phyloP scores from a whole-genome alignment of 2,113 vertebrate genomes.

The Sorex araneus region DNA sequence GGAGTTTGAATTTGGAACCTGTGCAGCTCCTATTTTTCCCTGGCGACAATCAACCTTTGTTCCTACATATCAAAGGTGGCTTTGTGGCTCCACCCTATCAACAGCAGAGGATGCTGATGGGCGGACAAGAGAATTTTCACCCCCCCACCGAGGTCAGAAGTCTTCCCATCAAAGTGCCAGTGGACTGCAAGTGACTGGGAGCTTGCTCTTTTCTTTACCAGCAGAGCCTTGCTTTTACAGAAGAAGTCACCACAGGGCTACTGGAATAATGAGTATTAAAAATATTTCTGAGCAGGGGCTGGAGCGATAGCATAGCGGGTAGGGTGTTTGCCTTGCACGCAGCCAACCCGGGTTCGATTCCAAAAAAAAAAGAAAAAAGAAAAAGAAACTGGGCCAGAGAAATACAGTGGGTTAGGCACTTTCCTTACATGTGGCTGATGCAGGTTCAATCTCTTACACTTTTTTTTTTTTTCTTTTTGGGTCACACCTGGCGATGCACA shows the following conservation, averaged over 20 bases:
- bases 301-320: no score
- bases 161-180: slow-evolving; percentile 40
- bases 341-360: no score
- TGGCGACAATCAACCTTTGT: not conserved
- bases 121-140: not conserved
- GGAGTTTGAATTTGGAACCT: not conserved
- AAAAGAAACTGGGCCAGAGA: no score
- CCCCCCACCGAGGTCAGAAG: not conserved
- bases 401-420: no score
- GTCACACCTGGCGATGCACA: no score
- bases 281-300: slow-evolving; percentile 34
- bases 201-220: slow-evolving; percentile 58
- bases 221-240: slow-evolving; percentile 64
- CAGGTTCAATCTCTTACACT: no score
- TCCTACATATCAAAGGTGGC: not conserved
- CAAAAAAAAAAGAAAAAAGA: no score
- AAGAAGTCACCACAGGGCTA: slow-evolving; percentile 61
- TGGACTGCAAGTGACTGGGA: slow-evolving; percentile 63
- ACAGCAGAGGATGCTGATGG: not conserved
- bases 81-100: accelerated
- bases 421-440: no score
- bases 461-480: no score
- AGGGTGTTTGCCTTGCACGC: no score
- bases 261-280: slow-evolving; percentile 68
- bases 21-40: not conserved